Base-by-base conservation (phyloP, 2,797 vertebrate genomes). In the Hippocampus kuda region DNA sequence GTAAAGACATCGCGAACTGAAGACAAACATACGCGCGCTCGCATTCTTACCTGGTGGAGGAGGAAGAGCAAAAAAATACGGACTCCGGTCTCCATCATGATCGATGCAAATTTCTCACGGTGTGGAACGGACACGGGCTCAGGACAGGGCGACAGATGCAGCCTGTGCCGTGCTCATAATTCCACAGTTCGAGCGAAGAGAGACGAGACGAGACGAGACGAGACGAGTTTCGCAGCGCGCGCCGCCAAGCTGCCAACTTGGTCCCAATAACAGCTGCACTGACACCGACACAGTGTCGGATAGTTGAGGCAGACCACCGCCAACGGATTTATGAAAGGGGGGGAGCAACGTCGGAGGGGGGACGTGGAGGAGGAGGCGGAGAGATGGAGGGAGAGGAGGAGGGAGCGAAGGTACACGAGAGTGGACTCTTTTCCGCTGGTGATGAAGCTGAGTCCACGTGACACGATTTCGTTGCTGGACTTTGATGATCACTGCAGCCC, bases 111-210 rank as follows among this genome's bases (percentile, higher is more conserved):
- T 81, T 80, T 81, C 75, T 85, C 77, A 85, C 70, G 81, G 76
- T 75, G 80, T 73, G 75, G 76, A 79, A 81, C 49, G 73, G 57
- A 57, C 69, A 69, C 63, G 62, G 78, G 80, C 84, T 92, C 90
- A 94, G 92, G 92, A 92, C 89, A 91, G 90, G 90, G 84, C 88
- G 83, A 68, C 49, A 91, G 85, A 90, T 88, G 90, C 92, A 91
- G 90, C 93, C 88, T 91, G 92, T 93, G 93, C 94, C 94, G 92
- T 97, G 94, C 89, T 94, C 96, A 99, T 98, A 95, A 95, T 99
- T 95, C 94, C 95, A 91, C 90, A 92, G 94, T 94, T 92, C 92
- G 91, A 90, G 90, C 91, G 92, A 8, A 90, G 92, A 89, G 91
- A 92, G 91, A 81, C 13, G 60, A 91, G 91, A 60, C 59, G 5